These are phyloP conservation scores for Sthenelais limicola DNA, from an alignment of 2,888 invertebrate species.

Conservation along the genomic window DNA sequence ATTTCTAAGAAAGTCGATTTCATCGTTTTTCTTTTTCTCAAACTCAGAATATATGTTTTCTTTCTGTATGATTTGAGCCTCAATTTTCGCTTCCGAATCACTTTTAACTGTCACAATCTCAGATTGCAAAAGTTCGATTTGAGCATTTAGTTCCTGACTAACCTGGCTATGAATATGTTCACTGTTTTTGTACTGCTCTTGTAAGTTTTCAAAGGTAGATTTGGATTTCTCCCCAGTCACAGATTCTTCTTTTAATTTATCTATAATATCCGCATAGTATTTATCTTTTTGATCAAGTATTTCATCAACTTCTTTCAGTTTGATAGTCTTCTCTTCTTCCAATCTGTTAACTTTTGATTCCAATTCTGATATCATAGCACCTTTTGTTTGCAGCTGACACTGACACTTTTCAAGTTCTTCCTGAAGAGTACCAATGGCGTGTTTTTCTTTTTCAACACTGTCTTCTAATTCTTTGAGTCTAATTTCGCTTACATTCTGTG, in stretches of 20 bases:
- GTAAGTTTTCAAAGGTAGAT: neutral
- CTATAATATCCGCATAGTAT: conserved; percentile 38
- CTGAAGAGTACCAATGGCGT: no score
- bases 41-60: conserved; percentile 60
- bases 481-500: conserved; percentile 52
- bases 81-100: neutral
- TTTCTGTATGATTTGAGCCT: conserved; percentile 57
- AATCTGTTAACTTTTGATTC: neutral
- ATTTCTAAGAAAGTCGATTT: neutral
- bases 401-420: no score
- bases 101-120: no score
- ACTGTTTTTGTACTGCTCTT: conserved; percentile 17
- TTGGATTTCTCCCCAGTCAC: conserved; percentile 1
- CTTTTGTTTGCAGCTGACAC: no score
- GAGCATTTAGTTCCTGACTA: no score
- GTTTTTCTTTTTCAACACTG: no score
- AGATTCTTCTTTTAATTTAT: conserved; percentile 11
- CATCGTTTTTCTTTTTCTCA: conserved; percentile 31
- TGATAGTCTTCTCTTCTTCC: neutral
- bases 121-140: no score
- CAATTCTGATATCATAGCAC: no score
- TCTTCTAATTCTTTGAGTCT: conserved; percentile 47
- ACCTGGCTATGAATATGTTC: no score
- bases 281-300: conserved; percentile 11
- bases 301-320: conserved; percentile 11